Conservation (phyloP, 2,888 invertebrate genomes). For the Cryptocheilus praepositus region DNA sequence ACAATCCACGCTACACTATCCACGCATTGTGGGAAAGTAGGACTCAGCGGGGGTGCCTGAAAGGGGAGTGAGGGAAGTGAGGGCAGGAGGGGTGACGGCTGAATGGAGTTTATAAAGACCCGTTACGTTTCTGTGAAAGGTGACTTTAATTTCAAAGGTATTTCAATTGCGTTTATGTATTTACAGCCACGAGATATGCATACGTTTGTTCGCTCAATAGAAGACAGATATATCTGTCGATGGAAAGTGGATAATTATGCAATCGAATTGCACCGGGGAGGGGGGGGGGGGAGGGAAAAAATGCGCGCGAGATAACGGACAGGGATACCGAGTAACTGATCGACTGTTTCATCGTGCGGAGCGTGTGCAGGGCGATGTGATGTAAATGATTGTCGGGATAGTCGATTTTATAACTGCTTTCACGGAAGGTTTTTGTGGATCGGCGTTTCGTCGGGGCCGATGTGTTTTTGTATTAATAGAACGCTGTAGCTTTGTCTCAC, state of each 20-base stretch:
- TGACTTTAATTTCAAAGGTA: conserved; percentile 72
- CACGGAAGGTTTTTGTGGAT: no score
- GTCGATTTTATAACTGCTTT: no score
- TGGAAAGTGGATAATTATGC: neutral
- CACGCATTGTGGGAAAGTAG: conserved; percentile 58
- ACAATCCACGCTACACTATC: conserved; percentile 31
- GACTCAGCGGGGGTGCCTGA: conserved; percentile 35
- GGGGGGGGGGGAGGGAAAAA: neutral
- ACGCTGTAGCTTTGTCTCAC: no score
- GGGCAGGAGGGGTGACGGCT: conserved; percentile 18
- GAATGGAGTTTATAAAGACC: conserved; percentile 43
- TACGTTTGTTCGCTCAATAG: no score
- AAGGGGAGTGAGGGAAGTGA: conserved; percentile 26
- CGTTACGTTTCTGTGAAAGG: conserved; percentile 71
- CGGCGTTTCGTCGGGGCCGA: no score
- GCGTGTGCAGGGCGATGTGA: neutral
- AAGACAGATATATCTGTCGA: no score
- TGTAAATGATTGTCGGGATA: neutral
- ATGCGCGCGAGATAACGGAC: no score
- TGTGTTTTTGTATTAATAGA: no score
- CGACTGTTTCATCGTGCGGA: no score
- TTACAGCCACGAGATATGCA: neutral
- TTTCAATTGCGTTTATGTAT: conserved; percentile 70
- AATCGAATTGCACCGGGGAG: neutral
- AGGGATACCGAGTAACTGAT: no score